phyloP scores from a whole-genome alignment of 2,797 vertebrate species.

The Muscicapa comitata region DNA sequence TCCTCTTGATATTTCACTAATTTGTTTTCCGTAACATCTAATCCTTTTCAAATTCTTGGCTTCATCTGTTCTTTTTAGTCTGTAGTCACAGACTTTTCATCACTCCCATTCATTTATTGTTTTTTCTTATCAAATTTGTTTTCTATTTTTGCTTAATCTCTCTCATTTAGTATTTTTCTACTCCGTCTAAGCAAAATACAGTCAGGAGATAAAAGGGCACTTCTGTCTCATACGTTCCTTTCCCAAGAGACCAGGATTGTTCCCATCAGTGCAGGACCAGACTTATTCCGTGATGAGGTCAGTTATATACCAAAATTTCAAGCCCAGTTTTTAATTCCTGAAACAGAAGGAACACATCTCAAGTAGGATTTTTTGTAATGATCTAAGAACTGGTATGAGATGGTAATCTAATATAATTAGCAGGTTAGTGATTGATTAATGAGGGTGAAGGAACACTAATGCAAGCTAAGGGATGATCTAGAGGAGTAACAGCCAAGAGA shows the following conservation, averaged over 20 bases:
- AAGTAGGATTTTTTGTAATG: background rate
- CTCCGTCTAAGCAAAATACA: conserved; percentile 9
- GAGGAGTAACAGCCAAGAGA: background rate
- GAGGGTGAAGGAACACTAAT: background rate
- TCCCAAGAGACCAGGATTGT: background rate
- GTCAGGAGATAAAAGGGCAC: conserved; percentile 25
- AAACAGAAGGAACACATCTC: conserved; percentile 23
- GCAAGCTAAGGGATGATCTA: background rate
- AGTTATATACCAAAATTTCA: conserved; percentile 1
- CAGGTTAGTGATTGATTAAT: background rate
- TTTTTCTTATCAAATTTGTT: conserved; percentile 23
- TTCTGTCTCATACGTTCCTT: conserved; percentile 41
- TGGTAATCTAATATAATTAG: conserved; percentile 22
- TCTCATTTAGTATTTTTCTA: conserved; percentile 23
- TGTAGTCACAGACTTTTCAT: background rate
- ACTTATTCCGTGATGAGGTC: background rate
- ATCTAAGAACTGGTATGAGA: conserved; percentile 29
- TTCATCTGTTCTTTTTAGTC: background rate
- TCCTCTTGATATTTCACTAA: background rate
- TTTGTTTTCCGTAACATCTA: background rate
- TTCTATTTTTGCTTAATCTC: conserved; percentile 38
- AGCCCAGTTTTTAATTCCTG: conserved; percentile 25
- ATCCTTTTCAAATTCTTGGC: background rate
- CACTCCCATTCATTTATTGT: background rate
- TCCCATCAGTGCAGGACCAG: background rate